Evolutionary conservation across 2,888 invertebrate genomes (phyloP).

Genomic region (Drosophila anceps): DNA sequence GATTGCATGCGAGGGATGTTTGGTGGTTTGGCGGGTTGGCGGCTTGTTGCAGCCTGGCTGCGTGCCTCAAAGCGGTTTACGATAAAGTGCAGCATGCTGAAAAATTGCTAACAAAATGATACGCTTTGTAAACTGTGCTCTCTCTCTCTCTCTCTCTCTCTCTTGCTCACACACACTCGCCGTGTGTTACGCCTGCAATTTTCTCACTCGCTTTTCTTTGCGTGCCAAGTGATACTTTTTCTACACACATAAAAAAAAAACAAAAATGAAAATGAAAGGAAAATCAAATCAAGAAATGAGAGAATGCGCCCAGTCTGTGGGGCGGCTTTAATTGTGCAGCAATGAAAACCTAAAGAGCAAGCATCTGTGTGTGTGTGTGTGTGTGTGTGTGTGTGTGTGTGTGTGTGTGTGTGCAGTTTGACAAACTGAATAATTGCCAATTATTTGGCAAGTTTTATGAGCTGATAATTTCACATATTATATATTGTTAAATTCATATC

Average conservation of each 20-base stretch:
- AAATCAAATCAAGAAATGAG: constrained; percentile 43
- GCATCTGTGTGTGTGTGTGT: constrained; percentile 25
- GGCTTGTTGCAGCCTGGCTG: constrained; percentile 29
- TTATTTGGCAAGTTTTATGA: constrained; percentile 77
- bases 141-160: neutral
- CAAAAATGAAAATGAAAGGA: constrained; percentile 14
- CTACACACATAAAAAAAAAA: constrained; percentile 27
- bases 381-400: constrained; percentile 40
- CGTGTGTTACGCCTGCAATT: constrained; percentile 48
- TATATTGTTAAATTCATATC: constrained; percentile 62
- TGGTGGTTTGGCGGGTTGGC: constrained; percentile 19
- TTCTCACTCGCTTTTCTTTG: constrained; percentile 78
- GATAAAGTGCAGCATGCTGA: constrained; percentile 77
- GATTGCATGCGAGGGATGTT: constrained; percentile 34
- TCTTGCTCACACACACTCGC: too few species aligned
- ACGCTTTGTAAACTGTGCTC: constrained; percentile 77
- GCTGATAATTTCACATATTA: constrained; percentile 79
- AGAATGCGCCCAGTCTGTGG: constrained; percentile 37
- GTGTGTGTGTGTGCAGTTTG: constrained; percentile 57
- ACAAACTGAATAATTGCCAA: constrained; percentile 81
- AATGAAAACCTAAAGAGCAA: constrained; percentile 57
- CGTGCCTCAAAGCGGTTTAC: constrained; percentile 74
- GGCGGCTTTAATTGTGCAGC: constrained; percentile 69
- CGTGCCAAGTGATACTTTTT: constrained; percentile 80
- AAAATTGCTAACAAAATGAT: constrained; percentile 81